Evolutionary conservation across 2,797 vertebrate species (phyloP), one percentile per base, ranked within the genome.

Genomic region (Xiphorhynchus erythropygius): DNA sequence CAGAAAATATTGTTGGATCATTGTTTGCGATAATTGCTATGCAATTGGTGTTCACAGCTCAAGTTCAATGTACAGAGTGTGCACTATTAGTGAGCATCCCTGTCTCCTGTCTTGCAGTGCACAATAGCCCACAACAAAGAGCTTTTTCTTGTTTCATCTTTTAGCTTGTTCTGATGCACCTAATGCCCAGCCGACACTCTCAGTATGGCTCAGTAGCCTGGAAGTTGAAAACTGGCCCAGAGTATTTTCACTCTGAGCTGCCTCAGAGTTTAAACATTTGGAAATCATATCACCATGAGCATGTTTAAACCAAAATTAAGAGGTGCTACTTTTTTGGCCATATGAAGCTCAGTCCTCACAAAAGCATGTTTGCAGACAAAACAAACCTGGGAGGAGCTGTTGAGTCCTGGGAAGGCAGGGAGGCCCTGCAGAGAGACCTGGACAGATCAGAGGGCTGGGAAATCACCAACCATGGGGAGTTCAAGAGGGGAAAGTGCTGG

Each of bases 231-330:
- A 50, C 18, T 64, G 82, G 42, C 53, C 33, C 63, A 28, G 12
- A 19, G 5, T 42, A 33, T 65, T 90, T 94, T 86, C 35, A 30
- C 11, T 68, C 55, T 59, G 46, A 49, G n/a, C 37, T 70, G 39
- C 13, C 42, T 55, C 32, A 28, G 28, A 63, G 39, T 76, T 88
- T 81, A 53, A 91, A 30, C 46, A 67, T 52, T 70, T 78, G 83
- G 42, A 92, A 67, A 63, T 84, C 42, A 33, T 24, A 44, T 68
- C 53, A 27, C 28, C 28, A 18, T 10, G 23, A 70, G 27, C 30
- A 24, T 50, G 50, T 87, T 74, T 44, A 84, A 57, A 94, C n/a
- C 12, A 65, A 77, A 79, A 81, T 52, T n/a, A 55, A 65, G 65
- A 9, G 18, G 12, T 30, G 13, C 3, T 2, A 63, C 3, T 49